phyloP scores from a whole-genome alignment of 2,113 vertebrate genomes.

The Cavia aperea region DNA sequence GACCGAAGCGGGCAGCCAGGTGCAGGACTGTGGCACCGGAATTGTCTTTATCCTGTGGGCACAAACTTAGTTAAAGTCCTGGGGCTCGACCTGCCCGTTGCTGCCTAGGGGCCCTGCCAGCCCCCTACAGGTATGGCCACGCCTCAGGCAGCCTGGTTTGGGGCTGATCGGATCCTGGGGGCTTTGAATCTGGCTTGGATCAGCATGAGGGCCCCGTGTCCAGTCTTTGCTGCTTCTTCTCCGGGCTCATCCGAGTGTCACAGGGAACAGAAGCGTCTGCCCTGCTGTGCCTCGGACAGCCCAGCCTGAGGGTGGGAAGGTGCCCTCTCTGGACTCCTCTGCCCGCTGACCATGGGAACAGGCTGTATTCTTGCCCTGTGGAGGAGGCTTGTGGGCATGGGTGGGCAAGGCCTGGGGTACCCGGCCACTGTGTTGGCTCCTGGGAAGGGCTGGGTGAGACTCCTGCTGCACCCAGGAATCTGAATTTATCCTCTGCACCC shows the following conservation, averaged over 20 bases:
- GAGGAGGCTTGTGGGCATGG: neutral
- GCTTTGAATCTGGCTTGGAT: neutral
- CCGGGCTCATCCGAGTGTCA: neutral
- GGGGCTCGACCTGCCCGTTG: neutral
- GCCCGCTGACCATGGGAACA: neutral
- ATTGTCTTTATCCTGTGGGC: constrained; percentile 86
- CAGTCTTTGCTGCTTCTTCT: neutral
- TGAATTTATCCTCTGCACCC: neutral
- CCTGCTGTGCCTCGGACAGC: neutral
- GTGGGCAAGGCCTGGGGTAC: neutral
- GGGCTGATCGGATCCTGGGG: neutral
- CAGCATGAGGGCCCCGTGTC: neutral
- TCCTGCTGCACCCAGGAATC: neutral
- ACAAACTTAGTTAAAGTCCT: neutral
- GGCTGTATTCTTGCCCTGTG: neutral
- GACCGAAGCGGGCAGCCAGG: constrained; percentile 95
- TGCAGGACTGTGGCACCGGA: constrained; percentile 95
- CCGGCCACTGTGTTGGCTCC: neutral
- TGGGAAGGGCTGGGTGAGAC: neutral
- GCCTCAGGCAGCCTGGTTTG: too few relatives aligned
- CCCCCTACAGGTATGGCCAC: fast-evolving
- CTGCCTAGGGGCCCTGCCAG: neutral
- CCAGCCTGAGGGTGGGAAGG: neutral
- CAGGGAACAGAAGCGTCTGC: neutral
- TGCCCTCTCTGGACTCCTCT: neutral